Evolutionary conservation across 2,113 vertebrate genomes (phyloP).

Genomic region (Seriola rivoliana): DNA sequence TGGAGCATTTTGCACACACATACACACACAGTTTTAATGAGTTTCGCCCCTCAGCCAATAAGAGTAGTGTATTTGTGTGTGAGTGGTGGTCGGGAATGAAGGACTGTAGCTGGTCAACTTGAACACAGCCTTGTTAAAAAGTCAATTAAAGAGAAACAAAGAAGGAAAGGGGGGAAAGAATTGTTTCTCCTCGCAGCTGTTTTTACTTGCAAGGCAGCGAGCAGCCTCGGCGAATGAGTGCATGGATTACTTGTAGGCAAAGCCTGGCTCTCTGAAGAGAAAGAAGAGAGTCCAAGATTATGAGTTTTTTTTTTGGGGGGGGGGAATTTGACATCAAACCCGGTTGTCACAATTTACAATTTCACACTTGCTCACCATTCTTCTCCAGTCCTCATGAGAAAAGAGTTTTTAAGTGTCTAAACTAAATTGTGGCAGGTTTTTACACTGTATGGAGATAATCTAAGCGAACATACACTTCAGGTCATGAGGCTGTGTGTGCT

Average conservation of each 20-base stretch:
- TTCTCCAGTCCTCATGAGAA: conserved; percentile 27
- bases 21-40: conserved; percentile 69
- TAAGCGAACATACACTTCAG: conserved; percentile 39
- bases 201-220: conserved; percentile 55
- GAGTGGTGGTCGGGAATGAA: conserved; percentile 40
- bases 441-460: conserved; percentile 31
- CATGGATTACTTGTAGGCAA: conserved; percentile 61
- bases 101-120: conserved; percentile 70
- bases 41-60: conserved; percentile 62
- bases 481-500: conserved; percentile 17
- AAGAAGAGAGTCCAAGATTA: conserved; percentile 49
- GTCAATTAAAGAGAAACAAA: conserved; percentile 84
- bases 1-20: conserved; percentile 46
- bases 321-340: conserved; percentile 50
- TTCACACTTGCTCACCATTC: conserved; percentile 48
- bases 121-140: conserved; percentile 83
- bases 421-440: conserved; percentile 22
- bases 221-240: conserved; percentile 54
- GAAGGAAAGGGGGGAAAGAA: conserved; percentile 32
- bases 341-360: conserved; percentile 39
- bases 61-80: conserved; percentile 36
- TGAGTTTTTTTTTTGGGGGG: conserved; percentile 40
- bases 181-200: conserved; percentile 65
- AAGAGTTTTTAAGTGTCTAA: conserved; percentile 9
- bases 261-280: conserved; percentile 46